Evolutionary conservation across 2,888 invertebrate species (phyloP).

Genomic region (Orchesellides sinensis): DNA sequence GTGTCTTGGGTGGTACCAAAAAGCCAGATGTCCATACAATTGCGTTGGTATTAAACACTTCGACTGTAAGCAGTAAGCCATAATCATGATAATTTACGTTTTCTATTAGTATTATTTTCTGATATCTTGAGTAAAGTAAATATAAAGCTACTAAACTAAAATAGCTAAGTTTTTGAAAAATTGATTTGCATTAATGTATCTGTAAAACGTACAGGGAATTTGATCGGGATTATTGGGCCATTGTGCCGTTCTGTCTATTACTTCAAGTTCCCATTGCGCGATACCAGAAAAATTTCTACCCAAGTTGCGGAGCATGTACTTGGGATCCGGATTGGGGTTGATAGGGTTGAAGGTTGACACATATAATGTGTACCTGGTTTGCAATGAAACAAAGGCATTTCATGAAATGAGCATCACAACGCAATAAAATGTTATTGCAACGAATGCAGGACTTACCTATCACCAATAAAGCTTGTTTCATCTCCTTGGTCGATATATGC

Average conservation of each 20-base stretch:
- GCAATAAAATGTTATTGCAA: too few relatives aligned
- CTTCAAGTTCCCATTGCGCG: slow-evolving; percentile 71
- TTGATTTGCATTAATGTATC: too few relatives aligned
- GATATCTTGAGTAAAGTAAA: not conserved
- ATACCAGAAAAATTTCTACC: slow-evolving; percentile 54
- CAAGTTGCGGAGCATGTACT: slow-evolving; percentile 54
- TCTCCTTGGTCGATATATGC: slow-evolving; percentile 61
- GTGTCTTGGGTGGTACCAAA: slow-evolving; percentile 75
- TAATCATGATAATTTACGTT: not conserved
- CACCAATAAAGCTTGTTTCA: slow-evolving; percentile 43
- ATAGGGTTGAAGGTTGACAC: slow-evolving; percentile 75
- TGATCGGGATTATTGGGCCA: slow-evolving; percentile 75
- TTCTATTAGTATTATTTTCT: not conserved
- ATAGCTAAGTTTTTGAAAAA: too few relatives aligned
- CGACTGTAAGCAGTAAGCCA: slow-evolving; percentile 56
- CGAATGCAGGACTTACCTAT: slow-evolving; percentile 48
- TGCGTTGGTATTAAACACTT: slow-evolving; percentile 74
- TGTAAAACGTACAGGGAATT: slow-evolving; percentile 74
- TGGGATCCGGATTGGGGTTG: slow-evolving; percentile 60
- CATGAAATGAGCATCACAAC: too few relatives aligned
- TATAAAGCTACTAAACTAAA: not conserved
- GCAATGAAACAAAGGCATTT: too few relatives aligned
- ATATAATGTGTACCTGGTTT: slow-evolving; percentile 74
- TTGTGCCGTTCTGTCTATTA: slow-evolving; percentile 71
- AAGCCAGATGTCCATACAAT: slow-evolving; percentile 76